Conservation (phyloP, 2,888 invertebrate species). For the Nemoura dubitans region DNA sequence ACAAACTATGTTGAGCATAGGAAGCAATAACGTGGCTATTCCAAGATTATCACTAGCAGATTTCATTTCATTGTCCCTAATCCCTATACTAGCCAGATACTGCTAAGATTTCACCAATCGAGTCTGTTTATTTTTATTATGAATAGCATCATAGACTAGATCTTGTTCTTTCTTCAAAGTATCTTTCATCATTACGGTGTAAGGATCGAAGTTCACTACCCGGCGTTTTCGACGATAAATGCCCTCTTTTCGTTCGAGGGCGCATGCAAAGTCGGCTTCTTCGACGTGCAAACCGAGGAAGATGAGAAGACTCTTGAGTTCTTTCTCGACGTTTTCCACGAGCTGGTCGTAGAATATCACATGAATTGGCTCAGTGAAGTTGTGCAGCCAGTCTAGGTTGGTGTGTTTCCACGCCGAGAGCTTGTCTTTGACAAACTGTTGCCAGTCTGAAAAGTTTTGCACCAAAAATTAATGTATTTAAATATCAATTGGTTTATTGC, state of each 20-base stretch:
- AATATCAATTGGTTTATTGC: too few species aligned
- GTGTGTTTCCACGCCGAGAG: constrained; percentile 74
- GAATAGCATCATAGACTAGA: constrained; percentile 64
- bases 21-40: constrained; percentile 37
- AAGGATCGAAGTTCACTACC: constrained; percentile 75
- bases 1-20: constrained; percentile 37
- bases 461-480: too few species aligned
- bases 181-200: constrained; percentile 69
- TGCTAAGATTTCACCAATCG: constrained; percentile 5
- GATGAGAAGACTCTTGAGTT: constrained; percentile 67
- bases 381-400: constrained; percentile 75
- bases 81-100: neutral
- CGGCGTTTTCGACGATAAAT: constrained; percentile 77
- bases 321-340: constrained; percentile 65
- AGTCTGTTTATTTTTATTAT: constrained; percentile 25
- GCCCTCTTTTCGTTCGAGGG: constrained; percentile 71
- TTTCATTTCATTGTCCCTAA: neutral
- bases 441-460: constrained; percentile 72
- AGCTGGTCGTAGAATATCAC: constrained; percentile 77
- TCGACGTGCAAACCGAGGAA: constrained; percentile 65
- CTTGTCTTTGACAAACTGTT: constrained; percentile 73
- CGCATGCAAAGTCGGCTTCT: constrained; percentile 62
- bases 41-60: constrained; percentile 8
- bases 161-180: constrained; percentile 63
- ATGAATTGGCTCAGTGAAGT: constrained; percentile 74